Conservation (phyloP, 2,113 vertebrate species). For the Peromyscus polionotus region DNA sequence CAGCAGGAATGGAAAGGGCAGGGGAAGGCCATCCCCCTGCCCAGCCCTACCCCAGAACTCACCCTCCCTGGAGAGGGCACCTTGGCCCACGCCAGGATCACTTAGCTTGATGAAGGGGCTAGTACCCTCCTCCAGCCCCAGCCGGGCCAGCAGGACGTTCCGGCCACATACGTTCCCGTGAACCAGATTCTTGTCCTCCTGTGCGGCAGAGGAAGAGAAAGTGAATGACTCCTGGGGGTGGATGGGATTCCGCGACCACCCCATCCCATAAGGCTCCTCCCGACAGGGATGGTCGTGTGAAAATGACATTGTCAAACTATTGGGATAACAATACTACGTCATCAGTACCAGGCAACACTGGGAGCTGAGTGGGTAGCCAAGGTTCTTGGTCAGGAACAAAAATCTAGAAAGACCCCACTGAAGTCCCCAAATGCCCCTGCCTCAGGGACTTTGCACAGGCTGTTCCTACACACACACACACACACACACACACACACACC, state of each 20-base stretch:
- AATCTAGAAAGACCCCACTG: not conserved
- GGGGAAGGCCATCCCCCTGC: not conserved
- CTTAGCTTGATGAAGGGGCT: constrained; percentile 96
- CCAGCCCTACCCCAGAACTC: not conserved
- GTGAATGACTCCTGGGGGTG: not conserved
- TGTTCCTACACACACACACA: too few species aligned
- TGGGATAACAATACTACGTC: not conserved
- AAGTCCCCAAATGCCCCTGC: not conserved
- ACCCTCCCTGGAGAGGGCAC: constrained; percentile 93
- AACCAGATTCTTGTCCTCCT: constrained; percentile 94
- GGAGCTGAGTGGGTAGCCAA: not conserved
- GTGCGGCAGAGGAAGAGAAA: not conserved
- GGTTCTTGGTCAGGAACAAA: not conserved
- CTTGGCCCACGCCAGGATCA: constrained; percentile 93
- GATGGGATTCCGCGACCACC: not conserved
- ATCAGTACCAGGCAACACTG: not conserved
- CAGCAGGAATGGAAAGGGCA: not conserved
- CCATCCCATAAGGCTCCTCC: not conserved
- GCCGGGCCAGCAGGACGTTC: constrained; percentile 94
- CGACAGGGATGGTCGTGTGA: not conserved
- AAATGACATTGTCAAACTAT: not conserved
- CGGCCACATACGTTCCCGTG: constrained; percentile 97
- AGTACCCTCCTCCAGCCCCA: constrained; percentile 88
- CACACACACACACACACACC: not conserved
- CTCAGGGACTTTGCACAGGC: not conserved